Conservation (phyloP, 1,140 invertebrate genomes). For the Drosophila auraria region DNA sequence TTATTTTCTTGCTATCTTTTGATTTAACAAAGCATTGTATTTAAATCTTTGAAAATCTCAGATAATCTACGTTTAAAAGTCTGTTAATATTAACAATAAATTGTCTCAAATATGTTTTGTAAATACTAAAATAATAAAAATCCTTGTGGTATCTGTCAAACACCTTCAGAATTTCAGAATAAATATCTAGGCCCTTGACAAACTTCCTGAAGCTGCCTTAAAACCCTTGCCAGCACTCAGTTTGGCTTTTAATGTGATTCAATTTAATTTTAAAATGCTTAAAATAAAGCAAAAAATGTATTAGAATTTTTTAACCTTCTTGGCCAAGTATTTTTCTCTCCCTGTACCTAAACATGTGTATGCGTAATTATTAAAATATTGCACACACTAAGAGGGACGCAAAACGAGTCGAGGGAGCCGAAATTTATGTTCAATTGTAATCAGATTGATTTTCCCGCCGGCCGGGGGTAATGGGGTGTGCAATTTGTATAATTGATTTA, state of each 20-base stretch:
- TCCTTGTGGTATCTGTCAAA: too few species aligned
- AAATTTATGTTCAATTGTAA: slow-evolving; percentile 76
- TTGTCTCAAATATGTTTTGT: not conserved
- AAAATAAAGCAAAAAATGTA: not conserved
- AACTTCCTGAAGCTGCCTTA: too few species aligned
- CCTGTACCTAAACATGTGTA: slow-evolving; percentile 14
- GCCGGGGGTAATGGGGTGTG: slow-evolving; percentile 17
- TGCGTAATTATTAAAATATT: slow-evolving; percentile 54
- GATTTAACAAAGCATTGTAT: not conserved
- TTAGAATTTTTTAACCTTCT: not conserved
- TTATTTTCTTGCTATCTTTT: too few species aligned
- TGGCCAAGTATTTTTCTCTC: not conserved
- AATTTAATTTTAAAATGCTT: not conserved
- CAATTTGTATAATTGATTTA: slow-evolving; percentile 82
- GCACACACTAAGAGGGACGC: slow-evolving; percentile 39
- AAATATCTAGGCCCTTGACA: not conserved
- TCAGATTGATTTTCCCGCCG: slow-evolving; percentile 59
- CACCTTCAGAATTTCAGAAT: not conserved
- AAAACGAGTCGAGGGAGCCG: not conserved
- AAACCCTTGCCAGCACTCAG: too few species aligned
- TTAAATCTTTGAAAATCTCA: not conserved
- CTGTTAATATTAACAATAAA: not conserved
- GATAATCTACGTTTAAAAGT: not conserved
- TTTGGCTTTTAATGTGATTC: not conserved
- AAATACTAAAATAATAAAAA: too few species aligned